These are phyloP conservation scores for Ochropacha duplaris DNA, from an alignment of 2,888 invertebrate genomes.

Conservation along the genomic window DNA sequence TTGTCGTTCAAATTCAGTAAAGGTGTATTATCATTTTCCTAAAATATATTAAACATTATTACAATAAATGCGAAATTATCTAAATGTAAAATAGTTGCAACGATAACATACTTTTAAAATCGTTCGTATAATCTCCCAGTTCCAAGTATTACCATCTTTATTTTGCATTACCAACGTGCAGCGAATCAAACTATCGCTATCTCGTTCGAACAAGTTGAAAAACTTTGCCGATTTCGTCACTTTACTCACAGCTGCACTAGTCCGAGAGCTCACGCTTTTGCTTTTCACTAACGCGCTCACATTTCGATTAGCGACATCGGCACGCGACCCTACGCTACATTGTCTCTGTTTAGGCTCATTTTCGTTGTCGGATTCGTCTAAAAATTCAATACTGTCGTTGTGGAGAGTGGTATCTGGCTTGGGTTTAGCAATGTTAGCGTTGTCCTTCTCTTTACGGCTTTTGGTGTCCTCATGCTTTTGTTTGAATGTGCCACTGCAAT, in stretches of 20 bases:
- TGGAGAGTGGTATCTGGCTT: not conserved
- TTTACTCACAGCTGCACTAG: slow-evolving; percentile 68
- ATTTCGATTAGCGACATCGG: slow-evolving; percentile 72
- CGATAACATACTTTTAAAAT: slow-evolving; percentile 86
- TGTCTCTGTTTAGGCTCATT: slow-evolving; percentile 67
- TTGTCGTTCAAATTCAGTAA: slow-evolving; percentile 69
- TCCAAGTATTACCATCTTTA: slow-evolving; percentile 93
- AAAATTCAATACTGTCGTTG: not conserved
- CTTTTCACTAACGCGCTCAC: slow-evolving; percentile 74
- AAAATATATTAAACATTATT: slow-evolving; percentile 16
- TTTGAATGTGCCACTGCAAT: slow-evolving; percentile 61
- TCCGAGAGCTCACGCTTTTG: slow-evolving; percentile 75
- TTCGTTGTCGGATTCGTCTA: slow-evolving; percentile 57
- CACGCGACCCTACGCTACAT: slow-evolving; percentile 71
- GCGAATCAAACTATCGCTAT: slow-evolving; percentile 87
- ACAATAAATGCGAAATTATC: slow-evolving; percentile 6
- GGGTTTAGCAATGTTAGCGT: not conserved
- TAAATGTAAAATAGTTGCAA: slow-evolving; percentile 1
- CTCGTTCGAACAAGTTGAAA: slow-evolving; percentile 82
- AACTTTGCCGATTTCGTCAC: slow-evolving; percentile 73
- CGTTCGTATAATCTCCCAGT: slow-evolving; percentile 95
- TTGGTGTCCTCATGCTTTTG: slow-evolving; percentile 44
- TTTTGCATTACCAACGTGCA: slow-evolving; percentile 91
- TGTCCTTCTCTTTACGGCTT: slow-evolving; percentile 25
- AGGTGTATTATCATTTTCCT: slow-evolving; percentile 62